Base-by-base conservation (phyloP, 2,113 vertebrate species). In the Tympanuchus pallidicinctus region DNA sequence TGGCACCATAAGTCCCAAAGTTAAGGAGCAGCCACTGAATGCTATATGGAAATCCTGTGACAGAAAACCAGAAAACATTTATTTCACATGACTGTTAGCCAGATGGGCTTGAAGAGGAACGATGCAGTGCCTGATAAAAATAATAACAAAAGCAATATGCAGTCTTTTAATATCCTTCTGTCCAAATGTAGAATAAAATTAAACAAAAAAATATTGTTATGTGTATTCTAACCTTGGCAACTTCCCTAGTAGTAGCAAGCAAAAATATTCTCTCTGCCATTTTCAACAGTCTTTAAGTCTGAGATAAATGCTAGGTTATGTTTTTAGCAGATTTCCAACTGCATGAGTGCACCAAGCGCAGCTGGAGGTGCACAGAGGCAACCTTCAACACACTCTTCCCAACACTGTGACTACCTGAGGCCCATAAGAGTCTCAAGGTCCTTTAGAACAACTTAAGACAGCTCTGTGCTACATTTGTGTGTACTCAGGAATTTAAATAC, bases 101-200 rank as follows among this genome's bases (percentile, higher is more conserved):
- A 72, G 52, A 43, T 2, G n/a, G 45, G 40, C 19, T 69, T 82
- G 1, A 59, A 28, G 3, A 4, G 32, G 88, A 75, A 43, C 9
- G 5, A 30, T 57, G 17, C 4, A 63, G 36, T 38, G 72, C 65
- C 19, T 42, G 52, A 54, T 54, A 54, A 54, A 54, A 54, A 34
- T 1, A 43, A 69, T 45, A 38, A 6, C 4, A 32, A 47, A 34
- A 17, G 6, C 28, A 54, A 59, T 0, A 1, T 56, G 3, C 12
- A 72, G 3, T 43, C 45, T 63, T 65, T 36, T 43, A 24, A 70
- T 20, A 2, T 48, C 4, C 24, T 45, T 48, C 13, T n/a, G 24
- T 22, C 3, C 10, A 45, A 74, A 77, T 27, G 27, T 48, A 86
- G n/a, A 70, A 40, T 42, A 80, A 80, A 65, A 20, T 17, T 8